Conservation (phyloP, 1,140 invertebrate species). For the Subanguina moxae region DNA sequence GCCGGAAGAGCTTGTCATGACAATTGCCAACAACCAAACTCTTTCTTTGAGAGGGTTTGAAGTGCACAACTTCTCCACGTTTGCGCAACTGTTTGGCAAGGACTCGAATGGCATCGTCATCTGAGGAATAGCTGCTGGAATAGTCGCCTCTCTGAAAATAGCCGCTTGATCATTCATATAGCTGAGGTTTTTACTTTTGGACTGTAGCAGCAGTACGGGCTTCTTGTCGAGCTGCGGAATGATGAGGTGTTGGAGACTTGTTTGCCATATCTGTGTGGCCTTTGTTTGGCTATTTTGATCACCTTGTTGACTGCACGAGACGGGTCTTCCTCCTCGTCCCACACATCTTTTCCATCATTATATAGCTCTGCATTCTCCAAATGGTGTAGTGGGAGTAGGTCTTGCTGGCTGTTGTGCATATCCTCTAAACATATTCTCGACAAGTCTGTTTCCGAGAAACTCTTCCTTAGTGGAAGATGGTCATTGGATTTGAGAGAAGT, state of each 20-base stretch:
- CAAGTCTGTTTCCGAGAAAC: conserved; percentile 3
- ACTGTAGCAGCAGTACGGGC: background rate
- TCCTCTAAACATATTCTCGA: background rate
- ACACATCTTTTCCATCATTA: background rate
- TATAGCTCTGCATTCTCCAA: no score
- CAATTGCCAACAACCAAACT: background rate
- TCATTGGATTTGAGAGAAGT: background rate
- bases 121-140: conserved; percentile 23
- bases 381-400: no score
- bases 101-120: conserved; percentile 25
- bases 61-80: conserved; percentile 18
- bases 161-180: background rate
- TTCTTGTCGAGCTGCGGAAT: background rate
- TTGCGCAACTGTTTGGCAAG: conserved; percentile 17
- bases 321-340: background rate
- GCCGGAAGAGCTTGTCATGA: conserved; percentile 17
- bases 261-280: background rate
- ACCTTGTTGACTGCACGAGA: background rate
- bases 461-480: background rate
- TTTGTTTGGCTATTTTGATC: conserved; percentile 2
- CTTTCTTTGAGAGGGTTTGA: conserved; percentile 12
- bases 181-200: background rate
- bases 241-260: background rate
- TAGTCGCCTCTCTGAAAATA: background rate
- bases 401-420: background rate